phyloP scores from a whole-genome alignment of 2,113 vertebrate genomes.

The Hyperoodon ampullatus region DNA sequence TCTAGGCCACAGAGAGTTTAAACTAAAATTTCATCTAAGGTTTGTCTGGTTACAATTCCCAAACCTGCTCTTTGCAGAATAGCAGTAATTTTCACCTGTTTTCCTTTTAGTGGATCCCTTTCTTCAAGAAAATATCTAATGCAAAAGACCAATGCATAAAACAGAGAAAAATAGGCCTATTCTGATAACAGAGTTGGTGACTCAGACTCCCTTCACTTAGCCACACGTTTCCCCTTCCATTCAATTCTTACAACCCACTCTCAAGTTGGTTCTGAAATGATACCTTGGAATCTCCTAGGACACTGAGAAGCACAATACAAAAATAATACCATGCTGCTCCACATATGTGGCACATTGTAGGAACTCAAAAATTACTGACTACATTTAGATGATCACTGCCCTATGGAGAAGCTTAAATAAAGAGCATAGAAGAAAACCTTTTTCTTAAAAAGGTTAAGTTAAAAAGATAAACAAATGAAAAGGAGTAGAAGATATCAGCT shows the following conservation, averaged over 20 bases:
- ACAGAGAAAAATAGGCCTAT: not conserved
- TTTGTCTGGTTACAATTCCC: not conserved
- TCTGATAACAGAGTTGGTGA: not conserved
- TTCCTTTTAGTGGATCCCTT: not conserved
- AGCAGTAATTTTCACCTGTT: not conserved
- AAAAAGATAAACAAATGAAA: not conserved
- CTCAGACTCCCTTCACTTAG: not conserved
- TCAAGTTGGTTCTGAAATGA: not conserved
- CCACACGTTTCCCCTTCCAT: not conserved
- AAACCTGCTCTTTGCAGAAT: not conserved
- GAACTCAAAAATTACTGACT: not conserved
- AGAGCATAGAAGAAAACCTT: not conserved
- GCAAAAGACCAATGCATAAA: not conserved
- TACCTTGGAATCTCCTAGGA: not conserved
- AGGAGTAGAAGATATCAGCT: not conserved
- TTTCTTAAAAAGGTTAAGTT: not conserved
- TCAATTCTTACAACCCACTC: not conserved
- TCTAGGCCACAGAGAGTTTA: not conserved
- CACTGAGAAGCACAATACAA: not conserved
- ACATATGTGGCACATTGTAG: not conserved
- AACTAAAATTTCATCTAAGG: constrained; percentile 5
- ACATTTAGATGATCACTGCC: not conserved
- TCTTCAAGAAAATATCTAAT: not conserved
- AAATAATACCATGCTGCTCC: not conserved
- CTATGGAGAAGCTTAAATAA: not conserved